A percentile compares a stretch with the other conserved stretches of the same genome.
phyloP scores from a whole-genome alignment of 2,113 vertebrate genomes.

The Sialia sialis region DNA sequence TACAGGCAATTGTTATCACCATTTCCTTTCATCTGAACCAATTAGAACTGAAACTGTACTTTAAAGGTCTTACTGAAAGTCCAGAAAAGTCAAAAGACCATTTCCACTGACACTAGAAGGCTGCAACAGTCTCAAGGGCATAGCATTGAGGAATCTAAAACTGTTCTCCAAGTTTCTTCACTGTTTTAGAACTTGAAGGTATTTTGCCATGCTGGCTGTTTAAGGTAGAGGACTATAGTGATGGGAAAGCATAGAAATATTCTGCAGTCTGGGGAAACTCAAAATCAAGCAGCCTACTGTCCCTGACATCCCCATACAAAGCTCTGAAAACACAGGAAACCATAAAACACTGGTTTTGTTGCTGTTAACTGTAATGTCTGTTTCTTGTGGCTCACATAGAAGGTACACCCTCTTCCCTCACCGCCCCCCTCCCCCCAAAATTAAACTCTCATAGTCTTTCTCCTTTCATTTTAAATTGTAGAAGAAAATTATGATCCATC shows the following conservation, averaged over 20 bases:
- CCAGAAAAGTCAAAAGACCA: neutral
- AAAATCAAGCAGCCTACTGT: neutral
- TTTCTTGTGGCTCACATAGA: neutral
- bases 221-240: neutral
- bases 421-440: accelerated
- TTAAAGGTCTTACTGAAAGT: neutral
- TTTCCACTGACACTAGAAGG: neutral
- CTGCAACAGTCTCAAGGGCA: neutral
- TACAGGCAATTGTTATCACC: neutral
- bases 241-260: neutral
- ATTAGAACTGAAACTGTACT: neutral
- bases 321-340: neutral
- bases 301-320: neutral
- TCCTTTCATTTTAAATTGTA: neutral
- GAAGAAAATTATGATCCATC: neutral
- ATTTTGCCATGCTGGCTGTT: neutral
- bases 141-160: neutral
- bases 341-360: neutral
- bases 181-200: neutral
- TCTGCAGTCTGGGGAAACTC: neutral
- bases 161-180: neutral
- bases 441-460: neutral
- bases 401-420: accelerated
- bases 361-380: neutral
- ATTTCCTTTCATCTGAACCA: neutral